A percentile compares a stretch with the other conserved stretches of the same genome.
Evolutionary conservation across 2,888 invertebrate species (phyloP).

Genomic region (Caenorhabditis sp.): DNA sequence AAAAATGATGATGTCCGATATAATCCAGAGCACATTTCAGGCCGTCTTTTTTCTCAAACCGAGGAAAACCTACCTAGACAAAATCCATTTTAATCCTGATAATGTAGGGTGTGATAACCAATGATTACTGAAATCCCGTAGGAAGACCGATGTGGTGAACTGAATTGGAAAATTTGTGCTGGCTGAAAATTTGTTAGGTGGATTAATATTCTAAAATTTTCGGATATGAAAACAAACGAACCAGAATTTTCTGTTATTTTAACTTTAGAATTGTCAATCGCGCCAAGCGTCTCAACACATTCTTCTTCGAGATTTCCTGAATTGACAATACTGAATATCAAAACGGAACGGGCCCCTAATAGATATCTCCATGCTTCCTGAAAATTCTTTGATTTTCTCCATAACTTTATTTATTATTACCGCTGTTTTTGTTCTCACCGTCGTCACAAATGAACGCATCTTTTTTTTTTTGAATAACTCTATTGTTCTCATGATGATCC

Average conservation of each 20-base stretch:
- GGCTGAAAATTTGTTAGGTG: not conserved
- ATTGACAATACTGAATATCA: too few relatives aligned
- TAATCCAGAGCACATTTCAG: not conserved
- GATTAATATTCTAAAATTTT: not conserved
- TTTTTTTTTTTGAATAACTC: not conserved
- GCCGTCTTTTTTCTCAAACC: too few relatives aligned
- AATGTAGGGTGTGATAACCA: not conserved
- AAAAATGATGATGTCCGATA: not conserved
- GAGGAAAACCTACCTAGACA: not conserved
- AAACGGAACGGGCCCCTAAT: too few relatives aligned
- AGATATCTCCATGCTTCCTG: too few relatives aligned
- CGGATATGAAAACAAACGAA: too few relatives aligned
- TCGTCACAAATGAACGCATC: not conserved
- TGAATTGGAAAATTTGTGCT: not conserved
- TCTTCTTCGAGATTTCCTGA: too few relatives aligned
- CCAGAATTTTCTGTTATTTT: too few relatives aligned
- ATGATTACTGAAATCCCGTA: not conserved
- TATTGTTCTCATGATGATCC: not conserved
- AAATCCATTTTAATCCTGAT: conserved; percentile 1
- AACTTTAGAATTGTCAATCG: too few relatives aligned
- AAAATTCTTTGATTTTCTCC: not conserved
- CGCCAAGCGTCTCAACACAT: too few relatives aligned
- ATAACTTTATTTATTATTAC: not conserved
- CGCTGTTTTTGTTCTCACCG: not conserved
- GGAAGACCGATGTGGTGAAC: not conserved